Base-by-base conservation (phyloP, 2,888 invertebrate species). In the Agriopis leucophaearia region DNA sequence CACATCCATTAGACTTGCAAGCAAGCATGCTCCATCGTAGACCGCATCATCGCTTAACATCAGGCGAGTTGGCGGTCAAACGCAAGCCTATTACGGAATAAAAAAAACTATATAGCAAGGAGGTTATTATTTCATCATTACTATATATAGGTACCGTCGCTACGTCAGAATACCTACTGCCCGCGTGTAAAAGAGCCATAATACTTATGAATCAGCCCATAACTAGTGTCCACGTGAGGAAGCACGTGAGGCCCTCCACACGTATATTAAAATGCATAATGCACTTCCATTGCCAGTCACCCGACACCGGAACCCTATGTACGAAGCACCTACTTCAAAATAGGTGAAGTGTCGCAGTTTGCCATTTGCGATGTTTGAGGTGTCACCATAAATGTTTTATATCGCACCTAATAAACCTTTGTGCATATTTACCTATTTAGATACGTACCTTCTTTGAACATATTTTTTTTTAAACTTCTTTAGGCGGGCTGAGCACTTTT, bases 251-350 rank as follows among this genome's bases (percentile, higher is more conserved):
- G 13, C 10, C 55, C 56, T 62, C 15, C 45, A 62, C 70, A 58
- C 65, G 74, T 72, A 69, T 74, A 74, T 47, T 58, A 9, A 45
- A 74, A 75, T 84, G 78, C 76, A 77, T 73, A 80, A 76, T 80
- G 79, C 81, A 79, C 74, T 77, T 69, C 76, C 73, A 73, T 77
- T 68, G 74, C 68, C 62, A 72, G 83, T 75, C 82, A 85, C 69
- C 58, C 71, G 78, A 86, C 75, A 81, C 80, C 74, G 70, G 75
- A 75, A 78, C 81, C 78, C 79, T 78, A 72, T 74, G 61, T 66
- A 72, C 68, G n/a, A n/a, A n/a, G n/a, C n/a, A n/a, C n/a, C n/a
- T 54, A 45, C 42, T 63, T 38, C 8, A 38, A 27, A 27, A 47
- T 54, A 36, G 45, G 47, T 55, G 27, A 27, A 48, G 38, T 56